A percentile compares a stretch with the other conserved stretches of the same genome.
Conservation (phyloP, 2,113 vertebrate species). For the Oreochromis spilurus region DNA sequence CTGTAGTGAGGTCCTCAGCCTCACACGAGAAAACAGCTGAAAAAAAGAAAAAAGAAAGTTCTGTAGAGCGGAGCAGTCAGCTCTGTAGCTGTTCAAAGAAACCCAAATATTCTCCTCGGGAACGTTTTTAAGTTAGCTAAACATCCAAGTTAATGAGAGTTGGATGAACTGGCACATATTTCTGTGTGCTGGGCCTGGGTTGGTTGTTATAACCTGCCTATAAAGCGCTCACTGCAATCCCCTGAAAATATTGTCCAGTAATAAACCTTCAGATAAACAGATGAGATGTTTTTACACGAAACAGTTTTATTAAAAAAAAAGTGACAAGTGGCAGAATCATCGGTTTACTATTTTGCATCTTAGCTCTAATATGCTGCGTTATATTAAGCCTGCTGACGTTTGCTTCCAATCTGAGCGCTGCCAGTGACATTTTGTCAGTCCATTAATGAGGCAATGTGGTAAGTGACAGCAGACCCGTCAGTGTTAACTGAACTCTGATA, state of each 20-base stretch:
- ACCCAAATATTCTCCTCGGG: background rate
- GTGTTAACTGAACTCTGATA: background rate
- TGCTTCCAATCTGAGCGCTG: background rate
- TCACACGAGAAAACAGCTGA: background rate
- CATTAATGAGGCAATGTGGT: slow-evolving; percentile 16
- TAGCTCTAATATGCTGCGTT: background rate
- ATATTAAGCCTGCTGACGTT: background rate
- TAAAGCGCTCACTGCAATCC: background rate
- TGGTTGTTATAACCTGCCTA: background rate
- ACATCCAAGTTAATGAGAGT: background rate
- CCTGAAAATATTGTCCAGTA: background rate
- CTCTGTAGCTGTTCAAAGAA: background rate
- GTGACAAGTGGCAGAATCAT: background rate
- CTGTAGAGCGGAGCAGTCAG: background rate
- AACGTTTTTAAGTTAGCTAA: background rate
- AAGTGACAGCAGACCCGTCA: slow-evolving; percentile 6
- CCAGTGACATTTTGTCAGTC: slow-evolving; percentile 16
- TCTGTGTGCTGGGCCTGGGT: background rate
- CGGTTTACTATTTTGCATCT: background rate
- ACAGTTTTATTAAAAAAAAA: background rate
- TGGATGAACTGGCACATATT: background rate
- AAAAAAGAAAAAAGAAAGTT: background rate
- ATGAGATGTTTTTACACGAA: background rate
- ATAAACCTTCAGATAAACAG: background rate
- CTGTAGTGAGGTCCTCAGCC: accelerated